Conservation (phyloP, 2,797 vertebrate genomes). For the Alfaro cultratus region DNA sequence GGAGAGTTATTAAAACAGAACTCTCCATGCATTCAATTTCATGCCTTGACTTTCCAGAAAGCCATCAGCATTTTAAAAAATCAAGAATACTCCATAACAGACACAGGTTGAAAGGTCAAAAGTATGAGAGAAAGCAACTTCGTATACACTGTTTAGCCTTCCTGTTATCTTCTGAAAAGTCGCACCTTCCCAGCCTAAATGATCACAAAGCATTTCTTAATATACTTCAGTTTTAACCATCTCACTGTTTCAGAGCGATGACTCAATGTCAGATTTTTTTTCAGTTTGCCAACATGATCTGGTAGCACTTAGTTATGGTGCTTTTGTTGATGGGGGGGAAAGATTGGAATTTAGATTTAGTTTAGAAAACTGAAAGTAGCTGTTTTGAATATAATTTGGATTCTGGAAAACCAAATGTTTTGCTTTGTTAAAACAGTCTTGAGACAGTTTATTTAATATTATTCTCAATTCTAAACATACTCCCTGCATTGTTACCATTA, state of each 20-base stretch:
- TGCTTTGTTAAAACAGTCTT: background rate
- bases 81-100: background rate
- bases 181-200: background rate
- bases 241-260: background rate
- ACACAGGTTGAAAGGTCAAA: background rate
- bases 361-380: too few species aligned
- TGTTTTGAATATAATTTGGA: too few species aligned
- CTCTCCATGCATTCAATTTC: background rate
- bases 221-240: background rate
- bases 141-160: too few species aligned
- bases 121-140: background rate
- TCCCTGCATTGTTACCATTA: background rate
- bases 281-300: background rate
- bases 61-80: background rate
- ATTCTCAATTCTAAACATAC: background rate
- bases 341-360: background rate
- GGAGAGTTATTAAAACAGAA: background rate
- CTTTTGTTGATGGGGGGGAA: too few species aligned
- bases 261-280: too few species aligned
- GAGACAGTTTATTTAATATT: background rate
- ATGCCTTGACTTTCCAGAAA: background rate
- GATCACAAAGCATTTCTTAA: background rate
- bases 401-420: background rate
- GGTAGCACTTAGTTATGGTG: background rate
- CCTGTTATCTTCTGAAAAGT: background rate